Evolutionary conservation across 2,888 invertebrate genomes (phyloP).

Genomic region (Drosophila pegasa): DNA sequence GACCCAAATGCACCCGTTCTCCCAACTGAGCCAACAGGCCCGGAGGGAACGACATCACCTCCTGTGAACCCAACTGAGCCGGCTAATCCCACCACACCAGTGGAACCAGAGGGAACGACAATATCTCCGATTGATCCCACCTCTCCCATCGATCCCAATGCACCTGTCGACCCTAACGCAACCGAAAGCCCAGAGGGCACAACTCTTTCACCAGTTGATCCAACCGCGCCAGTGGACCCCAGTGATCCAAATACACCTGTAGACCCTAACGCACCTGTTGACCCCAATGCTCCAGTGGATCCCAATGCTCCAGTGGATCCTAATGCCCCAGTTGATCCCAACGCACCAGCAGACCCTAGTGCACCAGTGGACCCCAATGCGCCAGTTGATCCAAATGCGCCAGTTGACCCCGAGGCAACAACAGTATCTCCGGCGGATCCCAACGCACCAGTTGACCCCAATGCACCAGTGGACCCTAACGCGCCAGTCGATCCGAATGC

Average conservation of each 20-base stretch:
- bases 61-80: not conserved
- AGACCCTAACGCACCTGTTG: not conserved
- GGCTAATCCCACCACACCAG: conserved; percentile 2
- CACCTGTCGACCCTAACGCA: not conserved
- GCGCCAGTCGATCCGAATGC: not conserved
- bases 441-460: rapidly evolving
- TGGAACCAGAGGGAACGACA: not conserved
- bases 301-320: not conserved
- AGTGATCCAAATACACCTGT: not conserved
- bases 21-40: conserved; percentile 21
- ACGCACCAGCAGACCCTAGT: not conserved
- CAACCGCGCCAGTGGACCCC: not conserved
- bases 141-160: not conserved
- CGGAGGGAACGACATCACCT: conserved; percentile 12
- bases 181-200: not conserved
- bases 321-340: rapidly evolving
- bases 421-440: not conserved
- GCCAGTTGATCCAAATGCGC: rapidly evolving
- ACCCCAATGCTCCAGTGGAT: rapidly evolving
- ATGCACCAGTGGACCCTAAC: not conserved
- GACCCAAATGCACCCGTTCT: not conserved
- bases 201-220: not conserved
- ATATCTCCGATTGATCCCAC: not conserved
- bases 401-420: not conserved
- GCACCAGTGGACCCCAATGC: not conserved